Conservation (phyloP, 2,888 invertebrate genomes). For the Aricia artaxerxes region DNA sequence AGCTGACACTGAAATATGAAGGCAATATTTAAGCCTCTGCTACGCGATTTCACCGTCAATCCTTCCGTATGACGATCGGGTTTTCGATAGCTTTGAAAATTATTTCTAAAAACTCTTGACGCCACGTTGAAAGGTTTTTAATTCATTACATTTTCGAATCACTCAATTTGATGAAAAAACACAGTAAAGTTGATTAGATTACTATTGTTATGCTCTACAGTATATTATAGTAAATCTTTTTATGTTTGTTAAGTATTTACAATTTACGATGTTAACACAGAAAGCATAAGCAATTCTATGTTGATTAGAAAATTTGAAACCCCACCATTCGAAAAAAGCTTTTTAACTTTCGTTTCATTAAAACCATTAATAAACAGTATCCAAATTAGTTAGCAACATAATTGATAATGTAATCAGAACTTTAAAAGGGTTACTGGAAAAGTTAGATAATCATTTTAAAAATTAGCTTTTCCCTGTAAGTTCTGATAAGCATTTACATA, state of each 20-base stretch:
- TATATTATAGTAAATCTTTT: background rate
- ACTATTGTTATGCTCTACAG: no score
- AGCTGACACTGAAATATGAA: conserved; percentile 71
- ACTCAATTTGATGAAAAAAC: background rate
- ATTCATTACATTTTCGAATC: background rate
- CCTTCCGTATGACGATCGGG: conserved; percentile 67
- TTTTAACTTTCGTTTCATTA: background rate
- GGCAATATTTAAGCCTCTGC: conserved; percentile 66
- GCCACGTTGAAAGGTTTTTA: no score
- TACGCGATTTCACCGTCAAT: conserved; percentile 56
- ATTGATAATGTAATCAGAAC: background rate
- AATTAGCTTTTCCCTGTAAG: background rate
- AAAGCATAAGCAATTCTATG: no score
- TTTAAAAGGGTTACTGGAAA: background rate
- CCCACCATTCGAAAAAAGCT: background rate
- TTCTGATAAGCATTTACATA: conserved; percentile 11
- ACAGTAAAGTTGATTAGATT: background rate
- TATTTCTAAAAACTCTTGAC: background rate
- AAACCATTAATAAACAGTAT: background rate
- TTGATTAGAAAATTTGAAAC: background rate
- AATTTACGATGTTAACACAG: no score
- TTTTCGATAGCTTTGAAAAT: conserved; percentile 58
- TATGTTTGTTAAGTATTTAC: background rate
- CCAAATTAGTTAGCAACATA: background rate
- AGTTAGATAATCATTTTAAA: background rate